Percentiles rank a stretch among this genome's conserved stretches.
These are phyloP conservation scores for Cossypha dichroa DNA, from an alignment of 2,797 vertebrate genomes.

Conservation along the genomic window DNA sequence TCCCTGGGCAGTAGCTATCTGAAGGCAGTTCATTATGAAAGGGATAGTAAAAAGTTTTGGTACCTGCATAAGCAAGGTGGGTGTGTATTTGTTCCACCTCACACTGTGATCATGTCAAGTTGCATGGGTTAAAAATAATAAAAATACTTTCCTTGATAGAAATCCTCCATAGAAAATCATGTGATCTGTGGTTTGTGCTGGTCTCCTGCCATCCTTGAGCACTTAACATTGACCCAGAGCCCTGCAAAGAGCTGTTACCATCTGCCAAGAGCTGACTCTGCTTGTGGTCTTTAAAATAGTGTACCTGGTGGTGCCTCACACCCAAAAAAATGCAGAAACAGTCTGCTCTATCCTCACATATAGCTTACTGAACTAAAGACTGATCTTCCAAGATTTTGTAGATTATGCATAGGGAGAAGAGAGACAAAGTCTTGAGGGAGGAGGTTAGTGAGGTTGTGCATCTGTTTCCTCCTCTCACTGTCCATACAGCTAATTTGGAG, in stretches of 20 bases:
- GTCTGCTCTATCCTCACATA: not conserved
- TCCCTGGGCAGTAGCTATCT: not conserved
- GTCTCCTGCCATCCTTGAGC: not conserved
- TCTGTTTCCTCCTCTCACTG: not conserved
- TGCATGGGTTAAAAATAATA: not conserved
- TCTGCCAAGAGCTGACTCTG: not conserved
- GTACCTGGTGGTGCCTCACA: not conserved
- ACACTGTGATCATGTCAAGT: not conserved
- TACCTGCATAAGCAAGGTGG: not conserved
- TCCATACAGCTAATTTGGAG: not conserved
- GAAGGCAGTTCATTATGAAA: not conserved
- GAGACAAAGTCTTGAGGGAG: not conserved
- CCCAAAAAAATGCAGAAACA: not conserved
- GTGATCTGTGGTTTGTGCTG: not conserved
- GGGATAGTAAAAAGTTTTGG: not conserved
- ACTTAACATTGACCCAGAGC: not conserved
- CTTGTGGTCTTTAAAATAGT: not conserved
- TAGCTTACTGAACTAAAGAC: not conserved
- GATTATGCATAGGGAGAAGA: not conserved
- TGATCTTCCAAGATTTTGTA: not conserved
- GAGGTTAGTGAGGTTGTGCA: not conserved
- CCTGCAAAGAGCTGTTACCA: not conserved
- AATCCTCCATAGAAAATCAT: not conserved
- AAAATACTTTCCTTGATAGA: not conserved
- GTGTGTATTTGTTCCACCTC: not conserved